phyloP scores from a whole-genome alignment of 1,140 invertebrate species.

The Nomia melanderi region DNA sequence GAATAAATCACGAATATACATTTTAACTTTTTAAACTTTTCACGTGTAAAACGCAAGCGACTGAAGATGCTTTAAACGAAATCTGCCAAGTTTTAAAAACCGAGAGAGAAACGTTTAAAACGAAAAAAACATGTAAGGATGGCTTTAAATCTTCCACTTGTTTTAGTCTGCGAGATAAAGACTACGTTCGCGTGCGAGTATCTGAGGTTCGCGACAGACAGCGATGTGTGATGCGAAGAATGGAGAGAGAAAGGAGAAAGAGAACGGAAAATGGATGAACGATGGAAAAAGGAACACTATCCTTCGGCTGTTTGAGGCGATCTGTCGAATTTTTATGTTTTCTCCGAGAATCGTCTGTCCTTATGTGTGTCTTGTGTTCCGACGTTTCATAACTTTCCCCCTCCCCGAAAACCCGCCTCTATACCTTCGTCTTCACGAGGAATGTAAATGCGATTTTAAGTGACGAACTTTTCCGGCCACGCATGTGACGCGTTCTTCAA shows the following conservation, averaged over 20 bases:
- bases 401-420: not conserved
- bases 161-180: slow-evolving; percentile 34
- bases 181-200: slow-evolving; percentile 32
- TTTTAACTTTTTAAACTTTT: slow-evolving; percentile 72
- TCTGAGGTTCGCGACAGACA: not conserved
- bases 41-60: slow-evolving; percentile 61
- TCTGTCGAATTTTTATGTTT: slow-evolving; percentile 18
- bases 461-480: slow-evolving; percentile 73
- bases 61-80: slow-evolving; percentile 56
- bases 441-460: slow-evolving; percentile 62
- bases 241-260: too few species aligned
- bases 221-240: not conserved
- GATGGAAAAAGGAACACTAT: slow-evolving; percentile 18
- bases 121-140: slow-evolving; percentile 26
- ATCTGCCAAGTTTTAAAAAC: slow-evolving; percentile 57
- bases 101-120: too few species aligned
- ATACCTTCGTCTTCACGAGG: not conserved
- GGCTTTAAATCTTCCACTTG: slow-evolving; percentile 59
- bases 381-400: not conserved
- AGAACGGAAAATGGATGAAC: not conserved
- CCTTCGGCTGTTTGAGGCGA: slow-evolving; percentile 37
- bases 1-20: slow-evolving; percentile 69
- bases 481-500: slow-evolving; percentile 56
- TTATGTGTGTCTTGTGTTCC: slow-evolving; percentile 54
- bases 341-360: slow-evolving; percentile 42